phyloP scores from a whole-genome alignment of 2,113 vertebrate species.

The Astatoreochromis straeleni region DNA sequence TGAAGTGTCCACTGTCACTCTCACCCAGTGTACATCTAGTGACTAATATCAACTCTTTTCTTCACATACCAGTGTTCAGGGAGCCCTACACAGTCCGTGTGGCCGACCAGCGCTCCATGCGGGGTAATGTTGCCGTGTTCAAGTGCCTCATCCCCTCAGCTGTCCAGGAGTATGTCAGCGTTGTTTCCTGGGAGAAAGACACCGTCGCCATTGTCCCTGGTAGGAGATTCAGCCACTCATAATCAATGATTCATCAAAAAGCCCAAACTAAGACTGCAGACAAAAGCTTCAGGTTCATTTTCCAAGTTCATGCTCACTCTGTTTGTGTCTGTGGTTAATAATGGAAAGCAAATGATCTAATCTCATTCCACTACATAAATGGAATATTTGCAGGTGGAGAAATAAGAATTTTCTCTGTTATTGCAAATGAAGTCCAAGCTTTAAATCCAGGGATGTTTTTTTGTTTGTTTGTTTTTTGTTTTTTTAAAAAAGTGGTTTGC shows the following conservation, averaged over 20 bases:
- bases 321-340: conserved; percentile 13
- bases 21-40: not conserved
- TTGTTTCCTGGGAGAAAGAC: conserved; percentile 99
- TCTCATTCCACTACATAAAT: not conserved
- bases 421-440: not conserved
- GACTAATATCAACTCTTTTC: not conserved
- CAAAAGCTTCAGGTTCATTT: not conserved
- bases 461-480: not conserved
- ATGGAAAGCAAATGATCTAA: conserved; percentile 16
- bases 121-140: conserved; percentile 97
- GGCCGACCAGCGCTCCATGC: conserved; percentile 99
- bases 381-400: not conserved
- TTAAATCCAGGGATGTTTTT: not conserved
- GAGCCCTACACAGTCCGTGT: conserved; percentile 98
- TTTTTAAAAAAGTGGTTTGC: fast-evolving
- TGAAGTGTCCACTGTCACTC: not conserved
- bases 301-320: not conserved
- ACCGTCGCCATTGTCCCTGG: conserved; percentile 95
- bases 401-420: not conserved
- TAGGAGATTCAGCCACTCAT: conserved; percentile 61
- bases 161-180: conserved; percentile 97
- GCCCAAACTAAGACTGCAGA: not conserved
- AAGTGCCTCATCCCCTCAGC: conserved; percentile 99
- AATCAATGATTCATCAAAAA: not conserved
- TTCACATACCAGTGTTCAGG: conserved; percentile 79